Evolutionary conservation across 2,797 vertebrate genomes (phyloP).

Genomic region (Acanthurus tractus): DNA sequence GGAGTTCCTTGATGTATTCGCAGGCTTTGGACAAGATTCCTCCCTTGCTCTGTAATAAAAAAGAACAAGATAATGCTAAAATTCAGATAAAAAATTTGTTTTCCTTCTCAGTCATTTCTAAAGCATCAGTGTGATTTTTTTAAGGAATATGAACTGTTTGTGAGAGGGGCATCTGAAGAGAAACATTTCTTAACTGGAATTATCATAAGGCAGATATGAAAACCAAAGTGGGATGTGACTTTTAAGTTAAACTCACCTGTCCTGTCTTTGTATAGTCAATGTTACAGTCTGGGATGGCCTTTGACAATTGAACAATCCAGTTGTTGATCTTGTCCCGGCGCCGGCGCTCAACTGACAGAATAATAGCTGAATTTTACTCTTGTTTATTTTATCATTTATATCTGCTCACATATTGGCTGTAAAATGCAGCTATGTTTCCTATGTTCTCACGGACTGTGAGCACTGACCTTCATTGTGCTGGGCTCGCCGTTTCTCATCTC

Average conservation of each 20-base stretch:
- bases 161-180: neutral
- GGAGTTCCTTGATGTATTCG: slow-evolving; percentile 95
- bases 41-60: slow-evolving; percentile 90
- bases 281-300: slow-evolving; percentile 94
- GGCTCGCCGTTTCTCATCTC: slow-evolving; percentile 78
- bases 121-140: neutral
- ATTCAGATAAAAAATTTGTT: neutral
- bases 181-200: neutral
- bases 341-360: slow-evolving; percentile 90
- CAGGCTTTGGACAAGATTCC: slow-evolving; percentile 97
- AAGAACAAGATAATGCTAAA: no score
- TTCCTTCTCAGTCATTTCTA: neutral
- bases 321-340: slow-evolving; percentile 97
- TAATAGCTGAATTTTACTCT: neutral
- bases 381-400: neutral
- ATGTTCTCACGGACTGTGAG: no score
- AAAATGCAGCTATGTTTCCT: no score
- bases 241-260: slow-evolving; percentile 84
- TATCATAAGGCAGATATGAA: neutral
- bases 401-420: neutral
- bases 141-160: neutral
- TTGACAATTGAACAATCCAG: slow-evolving; percentile 96
- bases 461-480: slow-evolving; percentile 80
- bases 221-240: neutral
- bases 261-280: slow-evolving; percentile 94